Evolutionary conservation across 2,888 invertebrate genomes (phyloP).

Genomic region (Cephonodes hylas): DNA sequence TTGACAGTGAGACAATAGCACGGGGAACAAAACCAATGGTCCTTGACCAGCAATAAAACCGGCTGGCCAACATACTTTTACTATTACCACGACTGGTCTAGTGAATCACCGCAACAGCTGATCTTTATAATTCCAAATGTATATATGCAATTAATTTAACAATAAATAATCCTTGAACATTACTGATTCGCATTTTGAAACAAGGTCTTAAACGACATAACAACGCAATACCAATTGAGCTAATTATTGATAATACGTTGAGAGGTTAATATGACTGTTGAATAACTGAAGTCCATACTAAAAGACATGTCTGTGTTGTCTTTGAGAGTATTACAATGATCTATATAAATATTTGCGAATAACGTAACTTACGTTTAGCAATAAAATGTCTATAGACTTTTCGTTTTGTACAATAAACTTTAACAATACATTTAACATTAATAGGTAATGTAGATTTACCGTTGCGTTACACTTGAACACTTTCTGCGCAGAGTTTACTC

Average conservation of each 20-base stretch:
- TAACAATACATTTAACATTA: no score
- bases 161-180: neutral
- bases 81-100: conserved; percentile 48
- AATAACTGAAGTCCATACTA: neutral
- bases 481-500: no score
- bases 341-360: no score
- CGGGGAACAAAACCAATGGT: conserved; percentile 58
- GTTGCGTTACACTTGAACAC: no score
- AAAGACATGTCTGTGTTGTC: neutral
- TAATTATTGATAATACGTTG: neutral
- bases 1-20: conserved; percentile 37
- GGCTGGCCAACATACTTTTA: conserved; percentile 57
- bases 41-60: conserved; percentile 62
- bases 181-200: neutral
- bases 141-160: neutral
- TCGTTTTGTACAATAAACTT: no score
- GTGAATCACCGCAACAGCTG: conserved; percentile 38
- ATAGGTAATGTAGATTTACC: no score
- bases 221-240: neutral
- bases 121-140: conserved; percentile 16
- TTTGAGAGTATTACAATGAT: no score
- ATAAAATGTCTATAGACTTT: no score
- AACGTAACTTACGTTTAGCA: no score
- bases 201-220: neutral
- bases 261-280: neutral